Evolutionary conservation across 2,888 invertebrate genomes (phyloP).

Genomic region (Harpalus rubripes): DNA sequence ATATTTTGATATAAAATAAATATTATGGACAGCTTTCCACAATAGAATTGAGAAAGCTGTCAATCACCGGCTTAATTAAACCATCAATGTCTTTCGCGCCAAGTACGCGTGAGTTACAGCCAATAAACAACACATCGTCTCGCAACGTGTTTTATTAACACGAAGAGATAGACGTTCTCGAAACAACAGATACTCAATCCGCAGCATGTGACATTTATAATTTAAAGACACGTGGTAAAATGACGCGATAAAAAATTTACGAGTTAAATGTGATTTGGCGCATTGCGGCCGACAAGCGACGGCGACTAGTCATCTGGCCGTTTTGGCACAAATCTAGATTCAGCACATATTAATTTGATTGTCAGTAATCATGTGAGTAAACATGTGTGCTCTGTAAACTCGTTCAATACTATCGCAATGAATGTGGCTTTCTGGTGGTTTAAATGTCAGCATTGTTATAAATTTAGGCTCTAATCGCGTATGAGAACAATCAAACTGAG

Average conservation of each 20-base stretch:
- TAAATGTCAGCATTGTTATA: conserved; percentile 33
- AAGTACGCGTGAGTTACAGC: conserved; percentile 44
- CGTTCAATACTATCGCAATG: conserved; percentile 43
- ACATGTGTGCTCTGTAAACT: conserved; percentile 39
- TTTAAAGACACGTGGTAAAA: conserved; percentile 62
- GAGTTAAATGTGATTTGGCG: conserved; percentile 63
- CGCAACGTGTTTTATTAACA: conserved; percentile 36
- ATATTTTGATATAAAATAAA: conserved; percentile 4
- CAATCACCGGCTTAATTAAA: conserved; percentile 57
- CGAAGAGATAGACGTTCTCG: neutral
- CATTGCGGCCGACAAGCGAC: conserved; percentile 54
- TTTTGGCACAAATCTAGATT: conserved; percentile 47
- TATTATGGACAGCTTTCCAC: neutral
- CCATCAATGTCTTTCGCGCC: conserved; percentile 47
- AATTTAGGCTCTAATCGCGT: conserved; percentile 21
- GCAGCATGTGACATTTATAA: conserved; percentile 62
- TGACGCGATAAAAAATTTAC: conserved; percentile 63
- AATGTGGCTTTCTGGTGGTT: neutral
- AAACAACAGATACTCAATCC: conserved; percentile 30
- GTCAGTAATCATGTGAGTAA: conserved; percentile 53
- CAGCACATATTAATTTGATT: conserved; percentile 56
- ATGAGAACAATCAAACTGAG: conserved; percentile 31
- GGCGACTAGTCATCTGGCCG: conserved; percentile 36
- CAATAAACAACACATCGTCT: conserved; percentile 50
- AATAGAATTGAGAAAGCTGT: conserved; percentile 16